Evolutionary conservation across 2,113 vertebrate genomes (phyloP).

Genomic region (Gymnarchus niloticus): DNA sequence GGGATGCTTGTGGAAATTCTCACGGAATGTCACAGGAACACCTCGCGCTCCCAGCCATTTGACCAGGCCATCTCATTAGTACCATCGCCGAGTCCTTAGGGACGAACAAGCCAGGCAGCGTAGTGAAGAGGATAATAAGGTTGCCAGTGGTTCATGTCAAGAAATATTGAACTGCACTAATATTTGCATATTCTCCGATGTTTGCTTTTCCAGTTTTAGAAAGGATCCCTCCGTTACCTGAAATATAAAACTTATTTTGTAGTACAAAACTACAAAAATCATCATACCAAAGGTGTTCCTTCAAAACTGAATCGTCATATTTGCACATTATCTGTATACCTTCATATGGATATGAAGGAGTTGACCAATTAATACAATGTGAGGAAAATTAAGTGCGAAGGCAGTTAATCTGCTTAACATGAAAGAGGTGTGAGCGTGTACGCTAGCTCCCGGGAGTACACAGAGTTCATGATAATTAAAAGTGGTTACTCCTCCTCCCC

Average conservation of each 20-base stretch:
- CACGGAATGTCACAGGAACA: conserved; percentile 27
- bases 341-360: conserved; percentile 5
- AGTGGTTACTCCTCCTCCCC: neutral
- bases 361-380: neutral
- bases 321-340: neutral
- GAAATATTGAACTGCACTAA: neutral
- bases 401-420: conserved; percentile 25
- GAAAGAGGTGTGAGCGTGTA: conserved; percentile 15
- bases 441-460: neutral
- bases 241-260: neutral
- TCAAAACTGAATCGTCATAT: neutral
- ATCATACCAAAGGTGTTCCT: neutral
- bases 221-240: neutral
- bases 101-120: conserved; percentile 9
- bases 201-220: neutral
- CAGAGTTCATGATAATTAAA: conserved; percentile 26
- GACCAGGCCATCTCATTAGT: conserved; percentile 40
- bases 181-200: neutral
- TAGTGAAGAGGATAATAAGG: neutral
- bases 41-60: conserved; percentile 35
- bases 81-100: conserved; percentile 20
- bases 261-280: neutral
- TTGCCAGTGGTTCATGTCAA: conserved; percentile 16
- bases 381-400: neutral
- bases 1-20: conserved; percentile 7